Base-by-base conservation (phyloP, 2,113 vertebrate genomes). In the Steatornis caripensis region DNA sequence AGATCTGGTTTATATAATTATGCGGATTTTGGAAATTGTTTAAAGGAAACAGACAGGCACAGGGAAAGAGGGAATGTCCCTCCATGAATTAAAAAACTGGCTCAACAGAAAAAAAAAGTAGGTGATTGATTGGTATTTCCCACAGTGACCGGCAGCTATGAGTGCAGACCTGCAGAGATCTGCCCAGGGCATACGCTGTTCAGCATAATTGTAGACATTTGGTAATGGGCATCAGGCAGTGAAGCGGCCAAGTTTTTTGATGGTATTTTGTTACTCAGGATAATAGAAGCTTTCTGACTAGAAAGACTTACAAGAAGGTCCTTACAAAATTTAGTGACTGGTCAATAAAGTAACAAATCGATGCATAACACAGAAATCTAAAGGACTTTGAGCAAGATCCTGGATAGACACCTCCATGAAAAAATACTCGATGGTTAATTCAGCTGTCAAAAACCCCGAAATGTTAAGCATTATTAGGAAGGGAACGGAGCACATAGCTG, bases 211-310 rank as follows among this genome's bases (percentile, higher is more conserved):
- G n/a, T 7, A 65, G 45, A 15, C 49, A 61, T 60, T 32, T 32
- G 4, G 53, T 24, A 68, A 41, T 0, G 0, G 12, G 10, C 23
- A 49, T 22, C 5, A 24, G n/a, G 43, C 43, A 64, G 19, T 23
- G 43, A 75, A 57, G 30, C 2, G 3, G 48, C 37, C 45, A 66
- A 24, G 15, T 6, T 30, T 51, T 64, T 75, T 53, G 23, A 71
- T 32, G 21, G 15, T 21, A n/a, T 81, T 81, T 55, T 78, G 11
- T 65, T 87, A 34, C 18, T 77, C 32, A 37, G 54, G 5, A 8
- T 22, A 76, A 60, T 12, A n/a, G n/a, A 64, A 72, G 30, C 26
- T 43, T 74, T 87, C 39, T 87, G 64, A 69, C 36, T 18, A 68
- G 37, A 24, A 57, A 23, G 32, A 66, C 16, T 84, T 77, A 54